Conservation (phyloP, 2,888 invertebrate genomes). For the Lasioglossum pauxillum region DNA sequence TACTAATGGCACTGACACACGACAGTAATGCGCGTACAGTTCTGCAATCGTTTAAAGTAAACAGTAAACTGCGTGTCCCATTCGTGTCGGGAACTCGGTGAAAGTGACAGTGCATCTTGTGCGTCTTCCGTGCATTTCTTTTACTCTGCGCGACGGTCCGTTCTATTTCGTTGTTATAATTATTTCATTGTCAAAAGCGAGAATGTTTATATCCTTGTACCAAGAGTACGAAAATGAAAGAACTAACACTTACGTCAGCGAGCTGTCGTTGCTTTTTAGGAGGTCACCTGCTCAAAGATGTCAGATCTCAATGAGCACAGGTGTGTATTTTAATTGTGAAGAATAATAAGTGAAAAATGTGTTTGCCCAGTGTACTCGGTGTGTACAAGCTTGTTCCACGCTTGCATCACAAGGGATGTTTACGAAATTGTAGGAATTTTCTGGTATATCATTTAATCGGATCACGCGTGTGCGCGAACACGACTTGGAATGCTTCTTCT, state of each 20-base stretch:
- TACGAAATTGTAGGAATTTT: not conserved
- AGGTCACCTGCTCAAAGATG: constrained; percentile 67
- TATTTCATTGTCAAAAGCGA: constrained; percentile 4
- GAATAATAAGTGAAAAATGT: too few species aligned
- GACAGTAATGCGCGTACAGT: constrained; percentile 59
- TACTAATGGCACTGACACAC: constrained; percentile 58
- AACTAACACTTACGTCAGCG: constrained; percentile 76
- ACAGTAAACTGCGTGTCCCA: constrained; percentile 64
- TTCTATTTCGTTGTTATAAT: not conserved
- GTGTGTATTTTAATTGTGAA: constrained; percentile 62
- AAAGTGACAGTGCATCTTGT: constrained; percentile 67
- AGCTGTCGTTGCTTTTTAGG: constrained; percentile 77
- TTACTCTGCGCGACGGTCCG: not conserved
- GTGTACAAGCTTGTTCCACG: not conserved
- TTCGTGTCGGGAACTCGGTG: constrained; percentile 48
- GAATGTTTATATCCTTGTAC: constrained; percentile 80
- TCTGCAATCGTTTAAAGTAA: constrained; percentile 77
- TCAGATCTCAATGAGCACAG: constrained; percentile 68
- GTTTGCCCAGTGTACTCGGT: not conserved
- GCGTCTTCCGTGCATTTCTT: constrained; percentile 9
- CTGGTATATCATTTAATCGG: not conserved
- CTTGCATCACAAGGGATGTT: not conserved
- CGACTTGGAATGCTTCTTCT: not conserved
- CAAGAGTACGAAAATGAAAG: constrained; percentile 78
- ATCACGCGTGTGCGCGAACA: not conserved